A percentile compares a stretch with the other conserved stretches of the same genome.
Conservation (phyloP, 1,140 invertebrate species). For the Zelostemma sp. region DNA sequence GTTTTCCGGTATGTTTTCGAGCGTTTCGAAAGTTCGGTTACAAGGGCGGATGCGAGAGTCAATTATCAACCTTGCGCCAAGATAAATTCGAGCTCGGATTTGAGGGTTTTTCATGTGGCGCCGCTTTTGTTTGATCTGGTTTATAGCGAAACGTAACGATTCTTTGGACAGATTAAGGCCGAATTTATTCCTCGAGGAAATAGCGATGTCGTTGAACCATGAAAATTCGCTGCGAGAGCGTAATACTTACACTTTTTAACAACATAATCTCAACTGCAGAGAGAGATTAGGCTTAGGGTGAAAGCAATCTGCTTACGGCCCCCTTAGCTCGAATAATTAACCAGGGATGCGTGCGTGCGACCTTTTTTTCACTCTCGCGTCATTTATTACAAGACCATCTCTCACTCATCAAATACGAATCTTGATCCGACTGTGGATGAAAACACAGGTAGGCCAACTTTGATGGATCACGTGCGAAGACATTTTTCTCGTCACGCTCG, state of each 20-base stretch:
- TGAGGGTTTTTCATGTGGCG: too few relatives aligned
- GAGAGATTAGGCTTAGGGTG: slow-evolving; percentile 61
- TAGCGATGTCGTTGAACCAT: too few relatives aligned
- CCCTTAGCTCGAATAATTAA: slow-evolving; percentile 70
- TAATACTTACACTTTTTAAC: slow-evolving; percentile 43
- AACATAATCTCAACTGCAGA: slow-evolving; percentile 56
- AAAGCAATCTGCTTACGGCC: slow-evolving; percentile 69
- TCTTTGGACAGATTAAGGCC: too few relatives aligned
- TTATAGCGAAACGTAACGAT: too few relatives aligned
- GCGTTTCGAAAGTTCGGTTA: slow-evolving; percentile 29
- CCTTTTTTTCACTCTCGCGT: slow-evolving; percentile 59
- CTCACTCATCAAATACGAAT: slow-evolving; percentile 34
- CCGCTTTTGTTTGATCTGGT: too few relatives aligned
- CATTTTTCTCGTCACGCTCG: slow-evolving; percentile 26
- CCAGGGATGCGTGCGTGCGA: slow-evolving; percentile 53
- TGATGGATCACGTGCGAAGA: slow-evolving; percentile 29
- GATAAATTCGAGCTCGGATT: background rate
- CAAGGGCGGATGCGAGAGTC: slow-evolving; percentile 27
- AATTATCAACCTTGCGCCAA: slow-evolving; percentile 37
- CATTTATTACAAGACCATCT: slow-evolving; percentile 64
- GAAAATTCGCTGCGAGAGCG: background rate
- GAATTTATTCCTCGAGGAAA: too few relatives aligned
- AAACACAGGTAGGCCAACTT: slow-evolving; percentile 18
- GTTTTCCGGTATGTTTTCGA: slow-evolving; percentile 25
- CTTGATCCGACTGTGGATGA: slow-evolving; percentile 21